A percentile compares a stretch with the other conserved stretches of the same genome.
phyloP scores from a whole-genome alignment of 2,113 vertebrate species.

The Mesembrinibis cayennensis region DNA sequence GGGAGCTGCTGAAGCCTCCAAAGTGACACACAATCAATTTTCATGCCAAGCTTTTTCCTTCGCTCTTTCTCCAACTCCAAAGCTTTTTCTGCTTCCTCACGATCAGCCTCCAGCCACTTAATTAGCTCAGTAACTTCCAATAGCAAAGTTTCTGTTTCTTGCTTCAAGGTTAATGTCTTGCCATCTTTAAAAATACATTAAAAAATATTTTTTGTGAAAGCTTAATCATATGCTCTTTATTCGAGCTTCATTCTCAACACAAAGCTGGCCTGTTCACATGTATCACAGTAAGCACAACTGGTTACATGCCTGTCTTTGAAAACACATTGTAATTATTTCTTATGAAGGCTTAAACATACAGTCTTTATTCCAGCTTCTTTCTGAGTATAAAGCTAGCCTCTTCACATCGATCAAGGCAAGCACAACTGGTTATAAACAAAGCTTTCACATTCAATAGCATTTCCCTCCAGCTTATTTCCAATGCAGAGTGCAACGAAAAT shows the following conservation, averaged over 20 bases:
- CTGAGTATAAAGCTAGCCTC: background rate
- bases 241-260: background rate
- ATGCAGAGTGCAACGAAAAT: background rate
- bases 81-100: conserved; percentile 78
- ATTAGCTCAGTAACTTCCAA: conserved; percentile 81
- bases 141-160: conserved; percentile 77
- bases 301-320: background rate
- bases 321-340: background rate
- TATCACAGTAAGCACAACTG: background rate
- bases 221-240: conserved; percentile 7
- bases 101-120: conserved; percentile 81
- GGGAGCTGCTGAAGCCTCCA: conserved; percentile 81
- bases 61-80: conserved; percentile 75
- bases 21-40: conserved; percentile 75
- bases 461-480: background rate
- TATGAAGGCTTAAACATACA: background rate
- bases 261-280: background rate
- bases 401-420: background rate
- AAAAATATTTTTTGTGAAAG: conserved; percentile 5
- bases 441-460: background rate
- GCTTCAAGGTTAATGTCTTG: conserved; percentile 66
- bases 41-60: conserved; percentile 62
- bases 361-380: background rate
- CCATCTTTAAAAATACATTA: conserved; percentile 63
- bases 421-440: background rate